These are phyloP conservation scores for Heliconius eleuchia DNA, from an alignment of 1,140 invertebrate genomes.

Conservation along the genomic window DNA sequence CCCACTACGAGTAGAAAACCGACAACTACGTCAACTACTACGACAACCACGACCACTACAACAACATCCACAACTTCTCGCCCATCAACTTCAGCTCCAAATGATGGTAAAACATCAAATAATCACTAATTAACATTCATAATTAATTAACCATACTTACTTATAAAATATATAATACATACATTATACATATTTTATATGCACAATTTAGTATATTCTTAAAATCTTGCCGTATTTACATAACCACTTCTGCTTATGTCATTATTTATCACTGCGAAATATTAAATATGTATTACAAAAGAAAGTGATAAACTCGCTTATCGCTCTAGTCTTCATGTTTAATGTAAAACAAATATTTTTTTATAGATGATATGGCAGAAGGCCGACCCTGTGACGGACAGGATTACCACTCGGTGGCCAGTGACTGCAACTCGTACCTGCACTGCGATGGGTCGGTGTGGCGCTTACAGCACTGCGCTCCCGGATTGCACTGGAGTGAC, in stretches of 20 bases:
- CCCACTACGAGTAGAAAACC: slow-evolving; percentile 53
- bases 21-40: slow-evolving; percentile 48
- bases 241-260: no score
- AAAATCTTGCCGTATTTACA: no score
- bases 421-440: slow-evolving; percentile 88
- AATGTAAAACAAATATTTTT: neutral
- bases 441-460: slow-evolving; percentile 87
- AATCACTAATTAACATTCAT: neutral
- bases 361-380: slow-evolving; percentile 42
- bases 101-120: slow-evolving; percentile 33
- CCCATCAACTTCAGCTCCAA: slow-evolving; percentile 28
- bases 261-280: no score
- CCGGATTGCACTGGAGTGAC: slow-evolving; percentile 90
- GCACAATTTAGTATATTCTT: no score
- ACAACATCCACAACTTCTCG: slow-evolving; percentile 43
- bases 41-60: slow-evolving; percentile 42
- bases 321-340: no score
- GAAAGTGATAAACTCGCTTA: no score
- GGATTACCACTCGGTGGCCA: slow-evolving; percentile 84
- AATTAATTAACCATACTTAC: neutral
- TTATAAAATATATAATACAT: no score
- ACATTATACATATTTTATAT: no score
- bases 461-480: slow-evolving; percentile 86
- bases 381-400: slow-evolving; percentile 82
- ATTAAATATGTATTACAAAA: no score